Conservation (phyloP, 2,113 vertebrate genomes). For the Gobius niger region DNA sequence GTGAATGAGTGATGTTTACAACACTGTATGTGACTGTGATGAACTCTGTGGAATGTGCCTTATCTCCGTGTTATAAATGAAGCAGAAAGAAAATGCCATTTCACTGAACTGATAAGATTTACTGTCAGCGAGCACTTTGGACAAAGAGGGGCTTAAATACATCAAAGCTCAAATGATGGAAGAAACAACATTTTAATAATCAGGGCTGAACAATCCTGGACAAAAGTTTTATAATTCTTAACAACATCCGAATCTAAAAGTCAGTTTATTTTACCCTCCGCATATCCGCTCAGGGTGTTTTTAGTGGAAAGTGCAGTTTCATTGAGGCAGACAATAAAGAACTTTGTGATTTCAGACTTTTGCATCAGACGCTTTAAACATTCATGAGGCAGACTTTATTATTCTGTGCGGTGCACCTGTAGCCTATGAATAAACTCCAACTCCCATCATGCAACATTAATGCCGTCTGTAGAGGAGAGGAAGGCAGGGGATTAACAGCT, state of each 20-base stretch:
- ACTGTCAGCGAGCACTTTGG: not conserved
- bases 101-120: not conserved
- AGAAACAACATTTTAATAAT: no score
- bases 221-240: no score
- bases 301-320: not conserved
- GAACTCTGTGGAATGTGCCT: not conserved
- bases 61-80: not conserved
- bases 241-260: no score
- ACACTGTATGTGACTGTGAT: not conserved
- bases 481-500: not conserved
- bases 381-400: not conserved
- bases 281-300: no score
- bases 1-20: not conserved
- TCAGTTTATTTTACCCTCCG: no score
- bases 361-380: constrained; percentile 4
- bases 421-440: constrained; percentile 8
- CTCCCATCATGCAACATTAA: constrained; percentile 41
- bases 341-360: not conserved
- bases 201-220: no score
- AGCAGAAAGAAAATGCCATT: not conserved
- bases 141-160: no score
- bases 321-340: not conserved
- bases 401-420: constrained; percentile 5
- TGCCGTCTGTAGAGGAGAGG: not conserved
- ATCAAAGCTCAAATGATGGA: no score